These are phyloP conservation scores for Hystrix cristata DNA, from an alignment of 2,113 vertebrate species.

Conservation along the genomic window DNA sequence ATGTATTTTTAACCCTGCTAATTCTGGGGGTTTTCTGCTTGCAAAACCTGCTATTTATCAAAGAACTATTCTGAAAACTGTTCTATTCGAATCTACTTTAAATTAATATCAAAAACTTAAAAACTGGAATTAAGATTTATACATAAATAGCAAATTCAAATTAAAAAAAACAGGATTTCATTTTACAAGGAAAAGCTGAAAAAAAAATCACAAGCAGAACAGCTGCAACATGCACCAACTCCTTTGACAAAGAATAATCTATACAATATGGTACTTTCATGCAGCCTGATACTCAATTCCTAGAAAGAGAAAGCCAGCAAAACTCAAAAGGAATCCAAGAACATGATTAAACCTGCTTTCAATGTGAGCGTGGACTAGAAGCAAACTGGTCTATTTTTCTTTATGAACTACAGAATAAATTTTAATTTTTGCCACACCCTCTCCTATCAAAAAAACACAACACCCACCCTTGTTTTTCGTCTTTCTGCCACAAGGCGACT, in stretches of 20 bases:
- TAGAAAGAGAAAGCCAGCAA: slow-evolving; percentile 83
- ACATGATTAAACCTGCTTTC: neutral
- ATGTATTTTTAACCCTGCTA: neutral
- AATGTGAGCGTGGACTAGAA: slow-evolving; percentile 40
- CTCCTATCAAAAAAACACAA: neutral
- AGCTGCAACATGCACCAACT: slow-evolving; percentile 58
- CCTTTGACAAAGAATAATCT: slow-evolving; percentile 73
- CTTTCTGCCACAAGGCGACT: slow-evolving; percentile 12
- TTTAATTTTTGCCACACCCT: neutral
- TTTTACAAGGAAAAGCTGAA: slow-evolving; percentile 63
- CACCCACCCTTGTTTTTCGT: slow-evolving; percentile 6
- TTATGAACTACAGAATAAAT: slow-evolving; percentile 21
- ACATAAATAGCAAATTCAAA: slow-evolving; percentile 36
- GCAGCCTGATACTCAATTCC: slow-evolving; percentile 71
- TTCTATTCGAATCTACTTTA: neutral
- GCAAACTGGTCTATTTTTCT: neutral
- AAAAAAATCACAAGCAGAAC: slow-evolving; percentile 36
- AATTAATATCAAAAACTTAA: slow-evolving; percentile 29
- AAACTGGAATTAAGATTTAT: slow-evolving; percentile 67
- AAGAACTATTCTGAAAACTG: slow-evolving; percentile 50
- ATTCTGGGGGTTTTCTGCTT: slow-evolving; percentile 29
- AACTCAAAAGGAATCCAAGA: slow-evolving; percentile 39
- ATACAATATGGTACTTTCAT: slow-evolving; percentile 65
- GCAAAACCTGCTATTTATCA: slow-evolving; percentile 58
- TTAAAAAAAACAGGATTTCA: slow-evolving; percentile 38